Evolutionary conservation across 2,797 vertebrate genomes (phyloP).

Genomic region (Halcyon smyrnensis): DNA sequence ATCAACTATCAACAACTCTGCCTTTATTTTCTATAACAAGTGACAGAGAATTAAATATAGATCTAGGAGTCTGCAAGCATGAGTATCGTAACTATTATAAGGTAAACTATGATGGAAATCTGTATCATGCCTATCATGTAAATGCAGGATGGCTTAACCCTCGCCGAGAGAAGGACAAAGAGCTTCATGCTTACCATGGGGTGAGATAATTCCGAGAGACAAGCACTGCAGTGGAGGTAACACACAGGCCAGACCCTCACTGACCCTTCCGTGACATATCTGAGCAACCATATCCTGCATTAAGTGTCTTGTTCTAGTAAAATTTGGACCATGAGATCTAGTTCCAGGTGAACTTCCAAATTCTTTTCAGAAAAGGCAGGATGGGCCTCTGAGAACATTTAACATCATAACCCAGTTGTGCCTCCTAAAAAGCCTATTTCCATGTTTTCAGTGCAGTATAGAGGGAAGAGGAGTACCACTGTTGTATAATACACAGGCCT

Average conservation of each 20-base stretch:
- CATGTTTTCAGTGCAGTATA: not conserved
- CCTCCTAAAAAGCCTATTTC: not conserved
- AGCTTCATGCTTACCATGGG: not conserved
- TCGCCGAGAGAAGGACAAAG: not conserved
- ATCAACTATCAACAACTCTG: not conserved
- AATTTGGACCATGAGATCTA: not conserved
- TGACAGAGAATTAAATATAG: not conserved
- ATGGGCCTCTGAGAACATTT: not conserved
- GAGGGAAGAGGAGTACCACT: not conserved
- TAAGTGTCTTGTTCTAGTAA: not conserved
- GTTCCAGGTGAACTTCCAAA: not conserved
- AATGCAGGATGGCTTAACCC: not conserved
- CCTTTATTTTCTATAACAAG: not conserved
- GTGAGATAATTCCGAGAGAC: not conserved
- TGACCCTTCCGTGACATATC: not conserved
- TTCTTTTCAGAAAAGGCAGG: not conserved
- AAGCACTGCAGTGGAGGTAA: not conserved
- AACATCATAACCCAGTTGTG: not conserved
- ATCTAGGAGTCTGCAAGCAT: not conserved
- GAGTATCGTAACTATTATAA: not conserved
- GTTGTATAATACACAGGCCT: not conserved
- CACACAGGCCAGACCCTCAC: rapidly evolving
- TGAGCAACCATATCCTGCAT: not conserved
- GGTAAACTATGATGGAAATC: not conserved
- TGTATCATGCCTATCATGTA: not conserved